phyloP scores from a whole-genome alignment of 2,888 invertebrate genomes.

The Agriopis marginaria region DNA sequence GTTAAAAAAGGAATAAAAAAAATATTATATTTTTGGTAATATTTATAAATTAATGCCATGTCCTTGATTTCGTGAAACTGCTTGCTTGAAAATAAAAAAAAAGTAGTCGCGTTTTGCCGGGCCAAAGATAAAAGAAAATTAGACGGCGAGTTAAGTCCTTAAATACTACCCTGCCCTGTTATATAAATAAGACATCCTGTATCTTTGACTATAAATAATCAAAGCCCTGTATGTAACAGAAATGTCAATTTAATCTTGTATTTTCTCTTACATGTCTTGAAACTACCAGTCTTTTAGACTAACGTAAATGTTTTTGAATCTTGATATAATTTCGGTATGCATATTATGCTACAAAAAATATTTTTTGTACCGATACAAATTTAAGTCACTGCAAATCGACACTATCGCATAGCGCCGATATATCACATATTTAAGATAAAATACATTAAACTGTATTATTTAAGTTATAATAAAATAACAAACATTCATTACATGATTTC shows the following conservation, averaged over 20 bases:
- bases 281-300: not conserved
- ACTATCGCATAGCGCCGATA: constrained; percentile 48
- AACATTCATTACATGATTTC: constrained; percentile 15
- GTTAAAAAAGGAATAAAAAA: too few species aligned
- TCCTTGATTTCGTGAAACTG: too few species aligned
- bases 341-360: not conserved
- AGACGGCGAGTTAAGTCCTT: too few species aligned
- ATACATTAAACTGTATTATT: constrained; percentile 33
- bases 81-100: too few species aligned
- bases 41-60: too few species aligned
- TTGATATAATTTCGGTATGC: not conserved
- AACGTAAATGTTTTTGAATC: not conserved
- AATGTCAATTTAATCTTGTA: not conserved
- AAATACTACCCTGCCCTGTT: too few species aligned
- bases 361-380: constrained; percentile 58
- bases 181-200: not conserved
- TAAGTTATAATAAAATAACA: constrained; percentile 19
- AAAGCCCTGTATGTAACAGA: not conserved
- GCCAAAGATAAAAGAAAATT: too few species aligned
- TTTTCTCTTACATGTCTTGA: not conserved
- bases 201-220: too few species aligned
- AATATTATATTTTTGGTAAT: too few species aligned
- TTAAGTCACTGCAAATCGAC: constrained; percentile 50
- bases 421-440: constrained; percentile 48
- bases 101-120: too few species aligned